phyloP scores from a whole-genome alignment of 2,888 invertebrate species.

The Cenopis cana region DNA sequence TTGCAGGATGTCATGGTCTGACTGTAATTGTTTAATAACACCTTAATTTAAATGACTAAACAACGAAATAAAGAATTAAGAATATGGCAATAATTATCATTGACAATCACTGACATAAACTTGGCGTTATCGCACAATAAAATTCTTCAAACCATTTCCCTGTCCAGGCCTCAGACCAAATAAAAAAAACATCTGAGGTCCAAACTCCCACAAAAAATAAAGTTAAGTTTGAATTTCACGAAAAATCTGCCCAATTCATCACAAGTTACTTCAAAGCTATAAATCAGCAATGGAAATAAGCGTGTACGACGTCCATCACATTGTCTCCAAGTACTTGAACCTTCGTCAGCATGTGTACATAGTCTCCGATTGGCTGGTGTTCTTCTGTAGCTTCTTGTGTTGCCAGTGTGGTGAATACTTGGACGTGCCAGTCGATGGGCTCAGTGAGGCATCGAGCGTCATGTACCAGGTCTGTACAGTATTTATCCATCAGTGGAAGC shows the following conservation, averaged over 20 bases:
- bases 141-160: constrained; percentile 7
- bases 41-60: no score
- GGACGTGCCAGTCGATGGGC: not conserved
- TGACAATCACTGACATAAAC: constrained; percentile 1
- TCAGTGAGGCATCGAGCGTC: constrained; percentile 2
- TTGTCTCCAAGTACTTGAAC: constrained; percentile 15
- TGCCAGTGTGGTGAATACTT: constrained; percentile 19
- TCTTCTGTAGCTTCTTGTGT: constrained; percentile 23
- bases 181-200: no score
- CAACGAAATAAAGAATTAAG: no score
- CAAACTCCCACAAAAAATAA: not conserved
- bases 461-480: constrained; percentile 12
- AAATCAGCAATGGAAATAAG: constrained; percentile 11
- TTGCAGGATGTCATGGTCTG: no score
- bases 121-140: not conserved
- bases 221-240: not conserved
- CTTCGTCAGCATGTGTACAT: not conserved
- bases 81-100: not conserved
- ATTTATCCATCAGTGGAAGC: no score
- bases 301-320: constrained; percentile 11
- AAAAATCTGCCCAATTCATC: not conserved
- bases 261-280: not conserved
- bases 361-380: constrained; percentile 3
- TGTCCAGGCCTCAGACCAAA: no score
- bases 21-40: no score